Evolutionary conservation across 2,797 vertebrate species (phyloP).

Genomic region (Paramormyrops hopkinsi): DNA sequence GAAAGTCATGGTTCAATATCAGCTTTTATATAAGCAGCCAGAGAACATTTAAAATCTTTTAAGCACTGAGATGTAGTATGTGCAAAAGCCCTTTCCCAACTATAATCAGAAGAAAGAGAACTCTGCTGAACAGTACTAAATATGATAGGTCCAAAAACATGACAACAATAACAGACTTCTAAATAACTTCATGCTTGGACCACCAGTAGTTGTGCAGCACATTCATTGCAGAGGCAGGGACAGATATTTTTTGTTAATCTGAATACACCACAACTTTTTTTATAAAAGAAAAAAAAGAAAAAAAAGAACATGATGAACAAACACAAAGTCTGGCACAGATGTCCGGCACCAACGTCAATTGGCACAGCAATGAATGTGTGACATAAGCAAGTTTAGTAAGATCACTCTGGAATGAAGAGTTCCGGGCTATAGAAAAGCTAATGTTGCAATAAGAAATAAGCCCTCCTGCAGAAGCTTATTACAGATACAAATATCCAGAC

Average conservation of each 20-base stretch:
- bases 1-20: not conserved
- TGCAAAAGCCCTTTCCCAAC: slow-evolving; percentile 21
- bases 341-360: not conserved
- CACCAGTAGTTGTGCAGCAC: not conserved
- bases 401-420: not conserved
- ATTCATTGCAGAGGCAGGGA: not conserved
- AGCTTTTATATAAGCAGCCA: not conserved
- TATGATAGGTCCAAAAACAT: not conserved
- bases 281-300: no score
- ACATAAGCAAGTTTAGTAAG: not conserved
- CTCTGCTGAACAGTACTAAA: not conserved
- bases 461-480: not conserved
- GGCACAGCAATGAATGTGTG: not conserved
- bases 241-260: not conserved
- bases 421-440: not conserved
- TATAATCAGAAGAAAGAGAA: slow-evolving; percentile 21
- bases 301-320: not conserved
- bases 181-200: not conserved
- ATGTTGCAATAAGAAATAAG: not conserved
- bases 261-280: not conserved
- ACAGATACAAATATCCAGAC: not conserved
- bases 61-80: not conserved
- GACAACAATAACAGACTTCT: not conserved
- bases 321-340: not conserved
- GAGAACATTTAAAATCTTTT: slow-evolving; percentile 31